Evolutionary conservation across 2,888 invertebrate genomes (phyloP).

Genomic region (Pharmacophagus antenor): DNA sequence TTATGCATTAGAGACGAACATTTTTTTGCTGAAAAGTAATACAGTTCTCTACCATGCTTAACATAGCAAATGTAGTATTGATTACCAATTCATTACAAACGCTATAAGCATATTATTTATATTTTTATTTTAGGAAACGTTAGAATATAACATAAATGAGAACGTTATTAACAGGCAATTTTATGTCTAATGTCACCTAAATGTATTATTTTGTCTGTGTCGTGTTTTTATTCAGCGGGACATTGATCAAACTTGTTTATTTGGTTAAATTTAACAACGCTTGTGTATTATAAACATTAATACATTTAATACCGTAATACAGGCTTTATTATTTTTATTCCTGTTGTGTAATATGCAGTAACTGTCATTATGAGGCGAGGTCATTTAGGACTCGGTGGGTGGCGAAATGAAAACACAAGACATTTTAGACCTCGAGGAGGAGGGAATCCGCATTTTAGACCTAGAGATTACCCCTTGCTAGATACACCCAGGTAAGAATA

Average conservation of each 20-base stretch:
- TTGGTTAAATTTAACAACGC: conserved; percentile 18
- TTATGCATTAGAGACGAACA: too few relatives aligned
- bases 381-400: conserved; percentile 67
- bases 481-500: conserved; percentile 55
- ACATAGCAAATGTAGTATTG: too few relatives aligned
- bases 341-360: conserved; percentile 51
- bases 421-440: conserved; percentile 65
- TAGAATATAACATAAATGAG: background rate
- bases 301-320: background rate
- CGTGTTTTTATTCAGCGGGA: conserved; percentile 53
- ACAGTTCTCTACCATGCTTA: too few relatives aligned
- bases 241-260: conserved; percentile 51
- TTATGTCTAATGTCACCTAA: conserved; percentile 42
- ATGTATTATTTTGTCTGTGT: conserved; percentile 29
- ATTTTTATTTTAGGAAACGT: background rate
- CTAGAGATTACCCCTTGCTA: conserved; percentile 47
- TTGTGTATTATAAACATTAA: background rate
- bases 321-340: conserved; percentile 15
- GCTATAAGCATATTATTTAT: too few relatives aligned
- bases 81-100: too few relatives aligned
- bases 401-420: conserved; percentile 69
- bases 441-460: conserved; percentile 56
- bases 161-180: conserved; percentile 13
- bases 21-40: too few relatives aligned
- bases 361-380: conserved; percentile 72